Conservation (phyloP, 2,797 vertebrate genomes). For the Carapus acus region DNA sequence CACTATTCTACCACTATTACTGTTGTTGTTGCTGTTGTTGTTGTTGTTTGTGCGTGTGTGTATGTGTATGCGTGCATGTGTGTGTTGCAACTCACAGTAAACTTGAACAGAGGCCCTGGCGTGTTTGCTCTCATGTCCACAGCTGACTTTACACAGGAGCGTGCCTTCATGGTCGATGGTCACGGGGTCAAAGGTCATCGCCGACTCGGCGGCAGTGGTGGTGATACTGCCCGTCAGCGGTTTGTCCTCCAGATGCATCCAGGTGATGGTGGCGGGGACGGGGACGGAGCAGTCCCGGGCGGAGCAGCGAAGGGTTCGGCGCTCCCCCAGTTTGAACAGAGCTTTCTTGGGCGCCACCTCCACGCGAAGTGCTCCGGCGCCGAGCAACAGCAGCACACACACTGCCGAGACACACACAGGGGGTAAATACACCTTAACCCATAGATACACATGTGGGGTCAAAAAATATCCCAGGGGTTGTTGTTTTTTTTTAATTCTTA, state of each 20-base stretch:
- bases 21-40: no score
- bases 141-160: conserved; percentile 53
- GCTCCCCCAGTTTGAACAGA: conserved; percentile 51
- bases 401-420: neutral
- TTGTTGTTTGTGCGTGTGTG: no score
- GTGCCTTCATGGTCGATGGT: conserved; percentile 41
- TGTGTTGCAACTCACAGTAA: conserved; percentile 75
- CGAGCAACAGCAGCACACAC: neutral
- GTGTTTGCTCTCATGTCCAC: conserved; percentile 20
- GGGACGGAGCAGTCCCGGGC: conserved; percentile 45
- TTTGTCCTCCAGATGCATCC: conserved; percentile 52
- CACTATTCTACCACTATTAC: no score
- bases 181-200: conserved; percentile 56
- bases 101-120: conserved; percentile 26
- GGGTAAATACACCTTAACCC: neutral
- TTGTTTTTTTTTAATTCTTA: no score
- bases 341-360: conserved; percentile 34
- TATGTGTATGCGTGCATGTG: neutral
- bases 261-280: conserved; percentile 22
- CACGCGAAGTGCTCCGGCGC: conserved; percentile 26
- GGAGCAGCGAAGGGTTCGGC: conserved; percentile 44
- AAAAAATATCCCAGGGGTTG: no score
- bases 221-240: conserved; percentile 31
- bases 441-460: conserved; percentile 21
- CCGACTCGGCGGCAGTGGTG: neutral